Conservation (phyloP, 2,797 vertebrate species). For the Delichon dasypus region DNA sequence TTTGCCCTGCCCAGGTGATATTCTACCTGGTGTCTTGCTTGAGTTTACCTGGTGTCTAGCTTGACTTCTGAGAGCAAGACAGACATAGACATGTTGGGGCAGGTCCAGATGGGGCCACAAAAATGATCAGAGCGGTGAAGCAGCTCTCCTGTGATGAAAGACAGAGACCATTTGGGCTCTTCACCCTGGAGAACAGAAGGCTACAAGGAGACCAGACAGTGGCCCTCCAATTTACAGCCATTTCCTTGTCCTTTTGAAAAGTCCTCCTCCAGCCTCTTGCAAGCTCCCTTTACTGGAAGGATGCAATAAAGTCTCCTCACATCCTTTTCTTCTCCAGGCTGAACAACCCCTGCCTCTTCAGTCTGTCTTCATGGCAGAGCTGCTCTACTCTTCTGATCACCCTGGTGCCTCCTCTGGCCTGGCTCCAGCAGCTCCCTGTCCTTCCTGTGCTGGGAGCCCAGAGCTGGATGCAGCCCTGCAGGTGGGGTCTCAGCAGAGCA, state of each 20-base stretch:
- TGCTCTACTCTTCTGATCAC: accelerated
- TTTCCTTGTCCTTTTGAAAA: not conserved
- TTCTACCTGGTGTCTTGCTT: not conserved
- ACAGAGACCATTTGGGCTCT: not conserved
- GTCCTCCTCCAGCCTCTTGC: not conserved
- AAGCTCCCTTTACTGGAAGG: not conserved
- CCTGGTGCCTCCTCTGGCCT: not conserved
- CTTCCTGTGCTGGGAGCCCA: not conserved
- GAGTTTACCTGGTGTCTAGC: not conserved
- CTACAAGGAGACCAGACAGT: accelerated
- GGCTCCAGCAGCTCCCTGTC: not conserved
- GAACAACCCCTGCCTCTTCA: accelerated
- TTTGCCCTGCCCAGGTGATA: not conserved
- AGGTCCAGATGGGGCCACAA: accelerated
- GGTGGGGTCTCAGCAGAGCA: not conserved
- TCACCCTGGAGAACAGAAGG: not conserved
- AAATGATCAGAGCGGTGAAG: not conserved
- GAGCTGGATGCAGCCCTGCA: not conserved
- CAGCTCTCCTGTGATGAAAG: not conserved
- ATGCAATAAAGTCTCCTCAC: not conserved
- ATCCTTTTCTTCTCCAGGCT: not conserved
- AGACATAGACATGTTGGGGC: not conserved
- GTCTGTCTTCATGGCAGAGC: accelerated
- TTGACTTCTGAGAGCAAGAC: not conserved
- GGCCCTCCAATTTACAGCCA: no score